Evolutionary conservation across 2,113 vertebrate species (phyloP).

Genomic region (Carassius carassius): DNA sequence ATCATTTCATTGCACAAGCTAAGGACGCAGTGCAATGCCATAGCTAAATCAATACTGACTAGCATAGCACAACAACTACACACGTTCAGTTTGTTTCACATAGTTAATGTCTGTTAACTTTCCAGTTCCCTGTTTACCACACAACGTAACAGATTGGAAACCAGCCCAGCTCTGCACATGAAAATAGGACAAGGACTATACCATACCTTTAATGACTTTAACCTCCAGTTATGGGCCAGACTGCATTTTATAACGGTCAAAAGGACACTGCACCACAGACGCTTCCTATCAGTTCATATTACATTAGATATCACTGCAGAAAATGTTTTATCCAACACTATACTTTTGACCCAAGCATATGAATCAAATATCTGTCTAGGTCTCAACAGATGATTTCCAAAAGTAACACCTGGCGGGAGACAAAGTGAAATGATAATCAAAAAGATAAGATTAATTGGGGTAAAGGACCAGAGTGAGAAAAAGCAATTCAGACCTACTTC

Average conservation of each 20-base stretch:
- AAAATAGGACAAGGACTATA: conserved; percentile 1
- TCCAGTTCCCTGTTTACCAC: neutral
- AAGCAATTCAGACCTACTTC: neutral
- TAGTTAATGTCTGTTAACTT: neutral
- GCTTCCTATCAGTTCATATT: neutral
- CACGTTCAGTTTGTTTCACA: neutral
- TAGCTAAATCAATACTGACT: neutral
- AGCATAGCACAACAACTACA: neutral
- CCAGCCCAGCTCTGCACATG: neutral
- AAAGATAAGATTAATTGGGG: neutral
- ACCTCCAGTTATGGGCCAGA: neutral
- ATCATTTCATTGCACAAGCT: neutral
- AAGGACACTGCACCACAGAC: conserved; percentile 24
- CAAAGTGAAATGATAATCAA: neutral
- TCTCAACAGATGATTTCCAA: neutral
- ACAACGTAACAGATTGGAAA: neutral
- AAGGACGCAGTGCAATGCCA: neutral
- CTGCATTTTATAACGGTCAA: neutral
- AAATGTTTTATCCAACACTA: neutral
- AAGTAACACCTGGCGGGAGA: neutral
- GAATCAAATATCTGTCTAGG: neutral
- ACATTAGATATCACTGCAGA: neutral
- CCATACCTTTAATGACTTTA: neutral
- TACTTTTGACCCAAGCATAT: neutral
- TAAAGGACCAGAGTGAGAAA: too few relatives aligned